These are phyloP conservation scores for Lepidurus apus DNA, from an alignment of 1,140 invertebrate genomes.

Conservation along the genomic window DNA sequence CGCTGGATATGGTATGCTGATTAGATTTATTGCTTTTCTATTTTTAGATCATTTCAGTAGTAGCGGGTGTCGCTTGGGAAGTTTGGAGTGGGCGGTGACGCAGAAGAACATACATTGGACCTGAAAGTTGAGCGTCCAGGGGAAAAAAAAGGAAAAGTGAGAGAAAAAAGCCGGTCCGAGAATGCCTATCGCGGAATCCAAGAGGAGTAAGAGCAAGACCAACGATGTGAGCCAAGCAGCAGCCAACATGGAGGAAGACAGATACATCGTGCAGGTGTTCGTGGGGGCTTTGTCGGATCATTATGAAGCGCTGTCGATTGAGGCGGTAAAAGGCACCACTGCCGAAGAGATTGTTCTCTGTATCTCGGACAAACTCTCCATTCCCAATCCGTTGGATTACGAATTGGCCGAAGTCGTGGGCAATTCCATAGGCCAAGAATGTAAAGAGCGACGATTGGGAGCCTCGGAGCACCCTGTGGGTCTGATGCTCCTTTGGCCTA, in stretches of 20 bases:
- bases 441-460: constrained; percentile 83
- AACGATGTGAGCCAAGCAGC: constrained; percentile 13
- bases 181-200: neutral
- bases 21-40: constrained; percentile 12
- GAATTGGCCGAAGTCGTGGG: constrained; percentile 86
- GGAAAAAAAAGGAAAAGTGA: neutral
- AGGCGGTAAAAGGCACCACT: constrained; percentile 84
- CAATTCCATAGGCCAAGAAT: constrained; percentile 74
- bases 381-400: constrained; percentile 64
- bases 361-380: constrained; percentile 68
- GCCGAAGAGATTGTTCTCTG: constrained; percentile 83
- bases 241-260: constrained; percentile 39
- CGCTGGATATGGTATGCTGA: neutral
- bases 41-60: neutral
- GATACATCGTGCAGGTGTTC: constrained; percentile 69
- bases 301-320: constrained; percentile 83
- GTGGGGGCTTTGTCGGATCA: constrained; percentile 80
- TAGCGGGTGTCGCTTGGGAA: constrained; percentile 11
- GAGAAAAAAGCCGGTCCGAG: neutral
- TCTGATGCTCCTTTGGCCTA: constrained; percentile 89
- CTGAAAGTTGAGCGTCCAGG: neutral
- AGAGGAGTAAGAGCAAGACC: neutral
- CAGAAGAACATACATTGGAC: neutral
- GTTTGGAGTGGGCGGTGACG: constrained; percentile 8
- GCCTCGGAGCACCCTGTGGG: constrained; percentile 81